phyloP scores from a whole-genome alignment of 2,797 vertebrate species.

The Cuculus canorus region DNA sequence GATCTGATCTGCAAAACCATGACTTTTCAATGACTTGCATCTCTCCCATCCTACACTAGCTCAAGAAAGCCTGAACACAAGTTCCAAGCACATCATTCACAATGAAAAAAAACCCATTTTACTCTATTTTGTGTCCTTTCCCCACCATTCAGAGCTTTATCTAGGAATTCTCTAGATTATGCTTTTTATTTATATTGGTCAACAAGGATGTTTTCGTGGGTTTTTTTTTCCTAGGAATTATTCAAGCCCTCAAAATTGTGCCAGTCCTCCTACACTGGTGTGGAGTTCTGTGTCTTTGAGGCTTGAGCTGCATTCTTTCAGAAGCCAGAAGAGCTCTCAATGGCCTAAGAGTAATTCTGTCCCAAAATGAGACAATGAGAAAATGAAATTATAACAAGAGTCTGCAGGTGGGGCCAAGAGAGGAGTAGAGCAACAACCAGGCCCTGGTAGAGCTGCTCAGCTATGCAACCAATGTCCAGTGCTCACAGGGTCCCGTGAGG shows the following conservation, averaged over 20 bases:
- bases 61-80: background rate
- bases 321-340: background rate
- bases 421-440: background rate
- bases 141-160: background rate
- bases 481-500: background rate
- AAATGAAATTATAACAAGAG: background rate
- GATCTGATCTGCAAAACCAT: background rate
- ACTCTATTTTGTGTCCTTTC: background rate
- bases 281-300: background rate
- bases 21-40: background rate
- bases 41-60: background rate
- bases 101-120: background rate
- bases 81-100: background rate
- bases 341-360: background rate
- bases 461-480: background rate
- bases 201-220: background rate
- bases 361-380: background rate
- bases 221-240: background rate
- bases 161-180: background rate
- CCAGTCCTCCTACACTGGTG: background rate
- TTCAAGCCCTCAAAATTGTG: background rate
- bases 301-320: background rate
- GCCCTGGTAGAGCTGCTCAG: background rate
- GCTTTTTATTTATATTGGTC: background rate
- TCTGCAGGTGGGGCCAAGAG: background rate